Evolutionary conservation across 2,113 vertebrate species (phyloP).

Genomic region (Stomatorhinus ivindoensis): DNA sequence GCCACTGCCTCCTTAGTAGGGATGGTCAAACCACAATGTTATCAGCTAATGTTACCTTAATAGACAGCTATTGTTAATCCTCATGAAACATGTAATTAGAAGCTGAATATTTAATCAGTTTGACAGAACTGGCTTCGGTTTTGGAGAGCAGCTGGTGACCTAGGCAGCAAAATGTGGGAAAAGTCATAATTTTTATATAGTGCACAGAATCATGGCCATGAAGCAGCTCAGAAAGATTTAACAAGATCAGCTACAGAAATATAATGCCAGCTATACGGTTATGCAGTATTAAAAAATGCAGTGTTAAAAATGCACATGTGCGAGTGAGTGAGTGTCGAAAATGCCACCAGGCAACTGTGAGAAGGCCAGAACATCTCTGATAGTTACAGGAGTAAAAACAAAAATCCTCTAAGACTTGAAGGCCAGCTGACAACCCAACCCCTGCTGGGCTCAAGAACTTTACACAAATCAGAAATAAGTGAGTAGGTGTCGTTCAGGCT

Average conservation of each 20-base stretch:
- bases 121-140: background rate
- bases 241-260: background rate
- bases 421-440: background rate
- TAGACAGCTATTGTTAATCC: conserved; percentile 3
- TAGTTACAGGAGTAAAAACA: background rate
- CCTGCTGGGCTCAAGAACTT: background rate
- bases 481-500: background rate
- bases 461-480: background rate
- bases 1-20: background rate
- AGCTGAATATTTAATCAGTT: background rate
- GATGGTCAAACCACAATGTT: background rate
- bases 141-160: background rate
- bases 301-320: background rate
- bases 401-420: background rate
- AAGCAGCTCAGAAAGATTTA: background rate
- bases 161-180: background rate
- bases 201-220: background rate
- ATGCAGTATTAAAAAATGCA: background rate
- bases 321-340: background rate
- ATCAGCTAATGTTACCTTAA: background rate
- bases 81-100: background rate
- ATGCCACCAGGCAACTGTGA: background rate
- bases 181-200: background rate
- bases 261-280: background rate
- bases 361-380: background rate